A percentile compares a stretch with the other conserved stretches of the same genome.
Evolutionary conservation across 1,140 invertebrate genomes (phyloP).

Genomic region (Teleogryllus occipitalis): DNA sequence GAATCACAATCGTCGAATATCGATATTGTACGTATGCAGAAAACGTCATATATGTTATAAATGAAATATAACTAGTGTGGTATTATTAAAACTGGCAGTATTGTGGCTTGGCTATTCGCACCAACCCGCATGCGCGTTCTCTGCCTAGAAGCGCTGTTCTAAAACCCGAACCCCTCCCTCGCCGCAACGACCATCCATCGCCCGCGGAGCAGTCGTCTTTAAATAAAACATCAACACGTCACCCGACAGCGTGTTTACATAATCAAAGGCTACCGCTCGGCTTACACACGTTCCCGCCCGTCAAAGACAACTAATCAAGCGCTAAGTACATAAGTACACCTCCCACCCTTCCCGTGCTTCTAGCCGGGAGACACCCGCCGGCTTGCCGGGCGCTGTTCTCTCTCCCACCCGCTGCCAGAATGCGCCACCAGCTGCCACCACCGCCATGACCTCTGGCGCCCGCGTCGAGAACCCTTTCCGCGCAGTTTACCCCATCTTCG

Average conservation of each 20-base stretch:
- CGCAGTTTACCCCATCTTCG: neutral
- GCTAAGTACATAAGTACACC: neutral
- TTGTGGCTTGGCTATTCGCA: too few species aligned
- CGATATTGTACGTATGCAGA: too few species aligned
- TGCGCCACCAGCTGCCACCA: neutral
- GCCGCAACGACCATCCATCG: neutral
- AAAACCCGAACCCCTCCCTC: too few species aligned
- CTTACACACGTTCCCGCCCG: neutral
- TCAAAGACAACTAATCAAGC: neutral
- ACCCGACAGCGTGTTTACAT: neutral
- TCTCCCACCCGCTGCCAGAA: neutral
- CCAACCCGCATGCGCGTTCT: too few species aligned
- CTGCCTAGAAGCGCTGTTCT: too few species aligned
- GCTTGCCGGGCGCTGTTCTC: too few species aligned
- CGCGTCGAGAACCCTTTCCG: neutral
- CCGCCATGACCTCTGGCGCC: neutral
- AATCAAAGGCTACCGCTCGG: neutral
- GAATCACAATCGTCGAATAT: too few species aligned
- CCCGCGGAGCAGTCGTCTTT: neutral
- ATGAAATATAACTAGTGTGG: too few species aligned
- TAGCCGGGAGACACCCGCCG: neutral
- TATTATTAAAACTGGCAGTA: too few species aligned
- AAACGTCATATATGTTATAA: too few species aligned
- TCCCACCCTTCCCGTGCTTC: neutral
- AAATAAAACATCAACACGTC: neutral